Evolutionary conservation across 2,888 invertebrate species (phyloP).

Genomic region (Marasmarcha lunaedactyla): DNA sequence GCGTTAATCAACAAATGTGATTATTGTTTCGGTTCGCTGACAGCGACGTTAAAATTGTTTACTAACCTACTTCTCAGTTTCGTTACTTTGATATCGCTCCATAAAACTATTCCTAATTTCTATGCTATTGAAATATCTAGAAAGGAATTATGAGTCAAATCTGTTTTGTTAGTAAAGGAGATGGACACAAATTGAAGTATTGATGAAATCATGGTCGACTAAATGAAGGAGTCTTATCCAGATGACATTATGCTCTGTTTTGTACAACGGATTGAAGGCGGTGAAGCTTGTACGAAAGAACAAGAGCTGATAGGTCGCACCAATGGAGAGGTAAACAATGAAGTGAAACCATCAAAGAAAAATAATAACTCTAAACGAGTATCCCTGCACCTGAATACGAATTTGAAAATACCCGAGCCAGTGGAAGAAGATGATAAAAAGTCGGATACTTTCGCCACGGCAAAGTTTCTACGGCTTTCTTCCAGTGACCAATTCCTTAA

Average conservation of each 20-base stretch:
- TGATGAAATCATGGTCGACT: conserved; percentile 38
- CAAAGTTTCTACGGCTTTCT: conserved; percentile 43
- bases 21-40: conserved; percentile 10
- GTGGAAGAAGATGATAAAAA: conserved; percentile 25
- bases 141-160: no score
- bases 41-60: conserved; percentile 12
- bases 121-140: no score
- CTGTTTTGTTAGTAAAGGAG: no score
- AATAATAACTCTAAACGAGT: no score
- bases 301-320: no score
- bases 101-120: no score
- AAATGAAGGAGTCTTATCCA: conserved; percentile 62
- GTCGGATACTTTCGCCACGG: conserved; percentile 27
- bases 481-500: conserved; percentile 30
- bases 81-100: no score
- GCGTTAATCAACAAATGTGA: conserved; percentile 6
- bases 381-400: conserved; percentile 24
- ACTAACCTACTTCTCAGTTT: conserved; percentile 4
- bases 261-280: conserved; percentile 74
- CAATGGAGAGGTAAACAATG: conserved; percentile 28
- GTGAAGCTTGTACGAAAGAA: no score
- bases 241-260: conserved; percentile 77
- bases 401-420: conserved; percentile 14
- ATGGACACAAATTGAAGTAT: no score
- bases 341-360: conserved; percentile 23